Evolutionary conservation across 2,113 vertebrate genomes (phyloP).

Genomic region (Etheostoma spectabile): DNA sequence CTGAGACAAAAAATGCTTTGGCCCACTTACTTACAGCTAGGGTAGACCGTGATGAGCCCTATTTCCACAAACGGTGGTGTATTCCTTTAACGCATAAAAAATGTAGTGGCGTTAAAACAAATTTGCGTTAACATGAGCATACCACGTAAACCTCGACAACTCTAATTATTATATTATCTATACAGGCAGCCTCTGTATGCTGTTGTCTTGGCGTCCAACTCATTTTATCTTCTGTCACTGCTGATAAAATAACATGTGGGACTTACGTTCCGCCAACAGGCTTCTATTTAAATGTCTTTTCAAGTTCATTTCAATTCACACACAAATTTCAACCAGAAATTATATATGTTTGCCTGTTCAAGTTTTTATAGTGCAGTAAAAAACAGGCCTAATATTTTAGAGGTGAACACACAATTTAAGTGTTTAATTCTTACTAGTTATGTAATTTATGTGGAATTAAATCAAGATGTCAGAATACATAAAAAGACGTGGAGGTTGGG

Average conservation of each 20-base stretch:
- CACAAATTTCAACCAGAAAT: not conserved
- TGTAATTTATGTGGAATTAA: not conserved
- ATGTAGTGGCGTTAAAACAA: no score
- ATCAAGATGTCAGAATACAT: conserved; percentile 22
- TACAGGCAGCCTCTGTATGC: not conserved
- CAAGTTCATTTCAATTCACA: not conserved
- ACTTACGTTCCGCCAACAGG: no score
- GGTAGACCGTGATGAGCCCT: no score
- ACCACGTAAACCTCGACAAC: no score
- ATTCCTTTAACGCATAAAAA: no score
- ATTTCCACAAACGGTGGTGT: no score
- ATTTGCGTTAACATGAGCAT: no score
- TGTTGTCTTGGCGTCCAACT: not conserved
- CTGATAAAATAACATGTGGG: not conserved
- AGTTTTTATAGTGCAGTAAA: not conserved
- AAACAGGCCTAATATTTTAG: not conserved
- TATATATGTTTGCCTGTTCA: not conserved
- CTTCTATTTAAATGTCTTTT: not conserved
- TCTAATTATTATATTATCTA: no score
- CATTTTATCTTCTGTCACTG: not conserved
- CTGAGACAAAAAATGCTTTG: no score
- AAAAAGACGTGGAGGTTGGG: conserved; percentile 21
- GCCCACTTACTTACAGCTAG: no score
- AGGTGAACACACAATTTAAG: not conserved
- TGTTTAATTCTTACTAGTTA: conserved; percentile 17